Evolutionary conservation across 1,140 invertebrate genomes (phyloP).

Genomic region (Holcopasites calliopsidis): DNA sequence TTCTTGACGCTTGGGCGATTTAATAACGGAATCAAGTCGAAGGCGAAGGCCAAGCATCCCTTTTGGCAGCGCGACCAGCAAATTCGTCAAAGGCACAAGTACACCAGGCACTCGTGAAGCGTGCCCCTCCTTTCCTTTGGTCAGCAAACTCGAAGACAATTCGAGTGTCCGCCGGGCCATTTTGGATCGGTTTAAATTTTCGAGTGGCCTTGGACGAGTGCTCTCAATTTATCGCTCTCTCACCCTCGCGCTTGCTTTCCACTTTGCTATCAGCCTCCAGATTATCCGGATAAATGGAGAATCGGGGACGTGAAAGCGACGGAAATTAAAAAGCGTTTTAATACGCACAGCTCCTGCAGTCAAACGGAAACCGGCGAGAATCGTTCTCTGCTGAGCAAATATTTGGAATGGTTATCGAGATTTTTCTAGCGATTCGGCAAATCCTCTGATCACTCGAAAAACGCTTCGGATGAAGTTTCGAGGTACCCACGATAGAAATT

Average conservation of each 20-base stretch:
- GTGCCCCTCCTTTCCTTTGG: slow-evolving; percentile 5
- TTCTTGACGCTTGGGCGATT: not conserved
- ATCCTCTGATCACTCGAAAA: not conserved
- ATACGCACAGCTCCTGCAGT: too few species aligned
- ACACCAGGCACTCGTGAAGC: not conserved
- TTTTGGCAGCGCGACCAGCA: too few species aligned
- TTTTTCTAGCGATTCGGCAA: not conserved
- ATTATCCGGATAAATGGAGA: slow-evolving; percentile 1
- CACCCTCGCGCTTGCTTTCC: not conserved
- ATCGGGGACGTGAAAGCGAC: not conserved
- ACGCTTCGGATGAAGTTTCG: too few species aligned
- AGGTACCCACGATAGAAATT: too few species aligned
- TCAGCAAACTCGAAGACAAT: slow-evolving; percentile 11
- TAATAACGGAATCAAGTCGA: not conserved
- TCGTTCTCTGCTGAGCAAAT: not conserved
- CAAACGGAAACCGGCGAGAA: too few species aligned
- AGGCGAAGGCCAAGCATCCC: not conserved
- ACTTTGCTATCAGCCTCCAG: slow-evolving; percentile 4
- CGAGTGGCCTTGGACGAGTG: slow-evolving; percentile 19
- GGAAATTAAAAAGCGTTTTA: not conserved
- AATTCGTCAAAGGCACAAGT: slow-evolving; percentile 2
- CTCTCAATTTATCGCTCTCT: slow-evolving; percentile 29
- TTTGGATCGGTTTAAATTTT: slow-evolving; percentile 21
- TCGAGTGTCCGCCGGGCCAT: slow-evolving; percentile 8
- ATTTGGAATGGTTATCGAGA: not conserved